phyloP scores from a whole-genome alignment of 2,113 vertebrate species.

The Hemichromis elongatus region DNA sequence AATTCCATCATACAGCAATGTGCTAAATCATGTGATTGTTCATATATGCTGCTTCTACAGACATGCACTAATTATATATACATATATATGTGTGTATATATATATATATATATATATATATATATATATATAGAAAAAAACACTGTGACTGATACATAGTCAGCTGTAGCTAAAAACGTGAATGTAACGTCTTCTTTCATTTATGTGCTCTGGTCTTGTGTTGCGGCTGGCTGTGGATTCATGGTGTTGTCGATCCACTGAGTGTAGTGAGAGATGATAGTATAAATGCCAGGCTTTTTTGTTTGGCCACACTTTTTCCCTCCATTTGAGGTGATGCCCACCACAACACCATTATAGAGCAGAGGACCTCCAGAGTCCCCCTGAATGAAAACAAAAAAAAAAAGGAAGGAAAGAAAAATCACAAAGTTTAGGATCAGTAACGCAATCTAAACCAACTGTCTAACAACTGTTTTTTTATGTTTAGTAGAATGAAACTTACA shows the following conservation, averaged over 20 bases:
- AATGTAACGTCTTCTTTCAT: not conserved
- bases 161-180: not conserved
- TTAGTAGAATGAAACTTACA: constrained; percentile 45
- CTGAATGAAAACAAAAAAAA: not conserved
- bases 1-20: not conserved
- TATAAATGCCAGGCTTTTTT: constrained; percentile 82
- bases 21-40: not conserved
- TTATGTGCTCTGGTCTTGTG: not conserved
- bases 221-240: not conserved
- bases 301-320: constrained; percentile 78
- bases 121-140: not conserved
- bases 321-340: constrained; percentile 85
- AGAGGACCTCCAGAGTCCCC: constrained; percentile 67
- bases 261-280: constrained; percentile 78
- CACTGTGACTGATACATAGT: not conserved
- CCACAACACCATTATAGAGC: constrained; percentile 58
- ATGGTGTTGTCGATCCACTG: constrained; percentile 73
- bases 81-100: no score
- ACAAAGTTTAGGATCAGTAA: not conserved
- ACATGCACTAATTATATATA: not conserved
- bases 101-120: not conserved
- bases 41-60: not conserved
- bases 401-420: not conserved
- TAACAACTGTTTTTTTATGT: not conserved
- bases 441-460: not conserved